Evolutionary conservation across 2,113 vertebrate species (phyloP), one percentile per base, ranked within the genome.

Genomic region (Aviceda subcristata): DNA sequence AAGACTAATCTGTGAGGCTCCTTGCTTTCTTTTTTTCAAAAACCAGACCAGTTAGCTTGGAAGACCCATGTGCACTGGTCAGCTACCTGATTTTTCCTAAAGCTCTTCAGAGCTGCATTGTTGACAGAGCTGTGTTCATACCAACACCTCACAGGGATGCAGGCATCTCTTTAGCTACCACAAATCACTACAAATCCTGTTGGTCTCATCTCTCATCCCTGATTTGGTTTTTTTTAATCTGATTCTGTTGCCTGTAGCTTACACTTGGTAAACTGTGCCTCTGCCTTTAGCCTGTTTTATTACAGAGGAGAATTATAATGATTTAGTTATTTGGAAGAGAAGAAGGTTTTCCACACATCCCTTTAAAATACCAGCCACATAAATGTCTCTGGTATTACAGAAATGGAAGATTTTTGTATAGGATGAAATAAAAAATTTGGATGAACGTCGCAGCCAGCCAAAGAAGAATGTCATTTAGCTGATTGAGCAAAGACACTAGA

Each of bases 401-500:
- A 80, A 86, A 78, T 74, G 62, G 81, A 95, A 86, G n/a, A 39
- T 63, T 89, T 95, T 86, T 84, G 43, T 73, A 62, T 85, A 66
- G 64, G 26, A 85, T 45, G 48, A 86, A 86, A 85, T 48, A 96
- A 95, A 62, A 75, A 86, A 41, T 55, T 73, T 85, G 88, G 74
- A 90, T 79, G 32, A 96, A 89, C n/a, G 39, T 86, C 9, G 15
- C 68, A 95, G 43, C 45, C 67, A 96, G 53, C 27, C 53, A 85
- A 57, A 88, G 88, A 97, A 93, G 19, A 91, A 85, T 77, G 60
- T 73, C 51, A 90, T 93, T 96, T 92, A 93, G 69, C 85, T 95
- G 90, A 91, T 19, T 85, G 89, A 96, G 77, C 60, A 94, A 98
- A 92, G 80, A 85, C 71, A 55, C 50, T 66, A 83, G 82, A 94